A percentile compares a stretch with the other conserved stretches of the same genome.
phyloP scores from a whole-genome alignment of 2,797 vertebrate genomes.

The Notamacropus eugenii region DNA sequence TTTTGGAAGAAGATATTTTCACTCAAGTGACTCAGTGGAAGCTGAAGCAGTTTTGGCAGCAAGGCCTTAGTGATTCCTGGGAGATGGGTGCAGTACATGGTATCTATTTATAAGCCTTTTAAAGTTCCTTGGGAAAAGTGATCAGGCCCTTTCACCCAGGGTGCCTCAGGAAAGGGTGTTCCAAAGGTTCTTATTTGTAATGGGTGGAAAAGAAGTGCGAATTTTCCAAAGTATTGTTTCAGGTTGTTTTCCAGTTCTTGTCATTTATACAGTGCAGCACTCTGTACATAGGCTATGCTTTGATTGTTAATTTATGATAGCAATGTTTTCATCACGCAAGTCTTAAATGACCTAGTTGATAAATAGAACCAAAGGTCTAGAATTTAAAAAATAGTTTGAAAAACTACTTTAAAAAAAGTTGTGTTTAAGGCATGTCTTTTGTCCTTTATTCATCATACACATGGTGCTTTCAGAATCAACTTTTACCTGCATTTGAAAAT shows the following conservation, averaged over 20 bases:
- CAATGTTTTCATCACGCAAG: neutral
- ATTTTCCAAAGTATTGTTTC: neutral
- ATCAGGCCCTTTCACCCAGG: neutral
- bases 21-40: neutral
- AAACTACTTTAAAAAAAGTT: neutral
- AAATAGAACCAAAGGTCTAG: neutral
- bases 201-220: conserved; percentile 8
- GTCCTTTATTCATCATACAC: conserved; percentile 28
- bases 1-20: conserved; percentile 20
- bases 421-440: conserved; percentile 3
- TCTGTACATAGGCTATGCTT: neutral
- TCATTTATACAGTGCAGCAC: neutral
- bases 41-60: neutral
- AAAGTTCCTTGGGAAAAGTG: conserved; percentile 6
- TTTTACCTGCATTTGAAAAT: conserved; percentile 26
- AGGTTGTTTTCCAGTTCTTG: neutral
- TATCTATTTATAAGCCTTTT: neutral
- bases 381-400: neutral
- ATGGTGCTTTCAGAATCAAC: neutral
- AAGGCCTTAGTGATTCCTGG: neutral
- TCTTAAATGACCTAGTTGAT: conserved; percentile 18
- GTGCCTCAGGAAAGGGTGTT: conserved; percentile 6
- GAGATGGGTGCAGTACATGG: neutral
- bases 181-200: conserved; percentile 28
- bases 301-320: conserved; percentile 18